A percentile compares a stretch with the other conserved stretches of the same genome.
Evolutionary conservation across 2,113 vertebrate species (phyloP).

Genomic region (Myrmecobius fasciatus): DNA sequence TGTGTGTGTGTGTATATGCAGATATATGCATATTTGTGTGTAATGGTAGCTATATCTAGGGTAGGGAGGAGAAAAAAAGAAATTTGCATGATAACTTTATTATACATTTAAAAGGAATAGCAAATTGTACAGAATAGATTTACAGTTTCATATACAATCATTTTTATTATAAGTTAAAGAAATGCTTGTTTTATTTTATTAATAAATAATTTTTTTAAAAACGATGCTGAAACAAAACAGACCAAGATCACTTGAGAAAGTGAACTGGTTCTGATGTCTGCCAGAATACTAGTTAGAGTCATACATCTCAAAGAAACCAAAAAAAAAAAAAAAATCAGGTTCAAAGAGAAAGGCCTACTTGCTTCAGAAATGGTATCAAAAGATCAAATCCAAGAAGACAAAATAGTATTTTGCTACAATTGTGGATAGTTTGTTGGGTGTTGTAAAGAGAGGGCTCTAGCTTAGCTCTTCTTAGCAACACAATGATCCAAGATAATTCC

Average conservation of each 20-base stretch:
- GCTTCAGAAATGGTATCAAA: not conserved
- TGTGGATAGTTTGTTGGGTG: not conserved
- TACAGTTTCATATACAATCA: not conserved
- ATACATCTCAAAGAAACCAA: not conserved
- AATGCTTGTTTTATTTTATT: not conserved
- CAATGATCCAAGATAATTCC: no score
- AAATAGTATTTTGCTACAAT: not conserved
- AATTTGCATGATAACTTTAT: not conserved
- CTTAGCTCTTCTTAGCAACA: no score
- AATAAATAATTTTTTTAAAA: not conserved
- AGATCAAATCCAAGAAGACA: not conserved
- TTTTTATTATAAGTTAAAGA: not conserved
- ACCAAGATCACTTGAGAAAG: not conserved
- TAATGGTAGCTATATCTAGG: not conserved
- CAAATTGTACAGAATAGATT: not conserved
- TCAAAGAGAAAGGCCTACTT: not conserved
- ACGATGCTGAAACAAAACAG: not conserved
- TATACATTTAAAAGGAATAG: not conserved
- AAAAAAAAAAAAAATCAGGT: not conserved
- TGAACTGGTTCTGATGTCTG: not conserved
- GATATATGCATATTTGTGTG: not conserved
- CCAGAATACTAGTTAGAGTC: not conserved
- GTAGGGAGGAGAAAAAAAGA: not conserved
- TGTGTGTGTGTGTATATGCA: no score
- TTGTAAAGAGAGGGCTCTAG: not conserved